A percentile compares a stretch with the other conserved stretches of the same genome.
Evolutionary conservation across 2,888 invertebrate genomes (phyloP).

Genomic region (Athalia circularis): DNA sequence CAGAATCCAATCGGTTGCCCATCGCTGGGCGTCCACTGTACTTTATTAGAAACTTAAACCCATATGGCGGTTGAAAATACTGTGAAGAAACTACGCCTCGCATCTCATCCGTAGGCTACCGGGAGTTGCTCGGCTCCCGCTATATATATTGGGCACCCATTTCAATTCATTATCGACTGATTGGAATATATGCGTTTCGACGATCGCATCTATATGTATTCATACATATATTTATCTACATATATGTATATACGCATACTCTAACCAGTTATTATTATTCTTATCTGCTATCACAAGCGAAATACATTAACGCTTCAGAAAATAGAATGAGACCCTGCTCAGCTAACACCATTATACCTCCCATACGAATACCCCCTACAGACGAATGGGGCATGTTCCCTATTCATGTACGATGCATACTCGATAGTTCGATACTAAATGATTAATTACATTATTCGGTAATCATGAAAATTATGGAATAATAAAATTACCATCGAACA

Average conservation of each 20-base stretch:
- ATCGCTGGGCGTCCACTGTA: constrained; percentile 41
- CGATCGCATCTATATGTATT: constrained; percentile 45
- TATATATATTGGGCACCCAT: constrained; percentile 40
- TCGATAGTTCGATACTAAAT: too few species aligned
- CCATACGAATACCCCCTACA: constrained; percentile 7
- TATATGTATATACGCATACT: background rate
- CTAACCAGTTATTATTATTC: constrained; percentile 43
- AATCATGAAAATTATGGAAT: too few species aligned
- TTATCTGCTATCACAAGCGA: constrained; percentile 36
- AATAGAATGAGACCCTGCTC: constrained; percentile 12
- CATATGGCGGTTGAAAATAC: constrained; percentile 37
- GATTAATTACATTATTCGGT: too few species aligned
- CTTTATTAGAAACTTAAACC: constrained; percentile 45
- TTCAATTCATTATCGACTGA: constrained; percentile 46
- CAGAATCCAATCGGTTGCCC: constrained; percentile 39
- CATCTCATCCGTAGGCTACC: constrained; percentile 36
- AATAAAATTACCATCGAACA: too few species aligned
- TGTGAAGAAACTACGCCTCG: constrained; percentile 30
- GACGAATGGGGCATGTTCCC: constrained; percentile 5
- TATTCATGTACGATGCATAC: too few species aligned
- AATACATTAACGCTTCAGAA: constrained; percentile 31
- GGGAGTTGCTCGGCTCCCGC: constrained; percentile 27
- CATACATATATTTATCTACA: too few species aligned
- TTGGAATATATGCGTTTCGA: constrained; percentile 45
- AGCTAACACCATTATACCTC: background rate